Percentiles rank a stretch among this genome's conserved stretches.
phyloP scores from a whole-genome alignment of 2,888 invertebrate species.

The Agrilus cyanescens region DNA sequence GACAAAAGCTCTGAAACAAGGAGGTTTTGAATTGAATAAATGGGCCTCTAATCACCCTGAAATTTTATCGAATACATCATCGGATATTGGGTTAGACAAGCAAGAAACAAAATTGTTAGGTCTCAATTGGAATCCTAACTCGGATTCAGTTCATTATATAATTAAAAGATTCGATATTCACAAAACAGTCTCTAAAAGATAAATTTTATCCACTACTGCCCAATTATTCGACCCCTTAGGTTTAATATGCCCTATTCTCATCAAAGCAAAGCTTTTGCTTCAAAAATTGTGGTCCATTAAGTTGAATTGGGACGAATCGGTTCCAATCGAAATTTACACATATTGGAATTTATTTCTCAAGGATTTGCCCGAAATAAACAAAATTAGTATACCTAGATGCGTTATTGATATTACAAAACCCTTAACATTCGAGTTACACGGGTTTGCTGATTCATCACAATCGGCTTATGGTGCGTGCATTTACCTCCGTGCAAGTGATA shows the following conservation, averaged over 20 bases:
- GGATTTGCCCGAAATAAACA: neutral
- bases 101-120: conserved; percentile 1
- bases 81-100: conserved; percentile 3
- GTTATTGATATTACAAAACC: neutral
- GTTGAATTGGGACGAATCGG: conserved; percentile 1
- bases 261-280: conserved; percentile 16
- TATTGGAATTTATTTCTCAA: neutral
- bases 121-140: conserved; percentile 3
- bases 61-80: neutral
- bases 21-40: conserved; percentile 4
- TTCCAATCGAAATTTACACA: neutral
- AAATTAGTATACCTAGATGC: neutral
- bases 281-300: conserved; percentile 1
- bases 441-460: neutral
- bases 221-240: conserved; percentile 1
- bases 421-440: conserved; percentile 4
- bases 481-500: conserved; percentile 9
- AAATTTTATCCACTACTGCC: neutral
- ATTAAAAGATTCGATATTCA: neutral
- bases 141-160: neutral
- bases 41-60: conserved; percentile 3
- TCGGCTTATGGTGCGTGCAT: neutral
- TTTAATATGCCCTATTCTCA: neutral
- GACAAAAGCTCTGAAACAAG: neutral
- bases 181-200: conserved; percentile 1